Conservation (phyloP, 2,113 vertebrate genomes). For the Elanus axillaris region DNA sequence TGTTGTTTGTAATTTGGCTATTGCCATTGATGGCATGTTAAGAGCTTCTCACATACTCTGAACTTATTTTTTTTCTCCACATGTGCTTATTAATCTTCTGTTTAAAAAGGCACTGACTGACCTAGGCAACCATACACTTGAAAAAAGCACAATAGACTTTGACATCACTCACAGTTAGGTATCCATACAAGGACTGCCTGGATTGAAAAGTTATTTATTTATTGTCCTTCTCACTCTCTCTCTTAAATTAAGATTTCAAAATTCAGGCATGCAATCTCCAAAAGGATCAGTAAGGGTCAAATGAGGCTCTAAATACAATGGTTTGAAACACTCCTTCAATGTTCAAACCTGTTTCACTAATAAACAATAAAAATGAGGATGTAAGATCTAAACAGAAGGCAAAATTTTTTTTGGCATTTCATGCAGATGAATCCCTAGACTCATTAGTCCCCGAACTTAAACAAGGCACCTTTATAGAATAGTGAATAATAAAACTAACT, state of each 20-base stretch:
- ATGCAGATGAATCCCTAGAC: neutral
- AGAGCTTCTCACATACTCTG: neutral
- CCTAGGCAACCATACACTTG: neutral
- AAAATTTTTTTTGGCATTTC: neutral
- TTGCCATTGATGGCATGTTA: neutral
- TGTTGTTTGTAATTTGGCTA: rapidly evolving
- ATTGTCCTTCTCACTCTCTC: neutral
- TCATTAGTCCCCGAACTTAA: neutral
- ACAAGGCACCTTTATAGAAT: neutral
- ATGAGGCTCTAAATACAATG: neutral
- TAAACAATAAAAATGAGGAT: neutral
- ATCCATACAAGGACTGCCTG: neutral
- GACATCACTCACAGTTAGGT: too few relatives aligned
- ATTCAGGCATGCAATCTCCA: neutral
- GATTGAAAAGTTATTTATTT: neutral
- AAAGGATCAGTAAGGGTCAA: neutral
- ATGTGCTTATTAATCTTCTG: neutral
- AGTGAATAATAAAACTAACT: neutral
- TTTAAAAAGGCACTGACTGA: neutral
- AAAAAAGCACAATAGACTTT: neutral
- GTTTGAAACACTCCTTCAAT: neutral
- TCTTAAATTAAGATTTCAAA: neutral
- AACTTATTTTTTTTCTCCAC: rapidly evolving
- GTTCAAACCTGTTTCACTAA: neutral
- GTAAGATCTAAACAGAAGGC: neutral